Evolutionary conservation across 92 coral and sea anemone genomes (phyloP), one percentile per base, ranked within the genome.

Genomic region (Montipora capitata): DNA sequence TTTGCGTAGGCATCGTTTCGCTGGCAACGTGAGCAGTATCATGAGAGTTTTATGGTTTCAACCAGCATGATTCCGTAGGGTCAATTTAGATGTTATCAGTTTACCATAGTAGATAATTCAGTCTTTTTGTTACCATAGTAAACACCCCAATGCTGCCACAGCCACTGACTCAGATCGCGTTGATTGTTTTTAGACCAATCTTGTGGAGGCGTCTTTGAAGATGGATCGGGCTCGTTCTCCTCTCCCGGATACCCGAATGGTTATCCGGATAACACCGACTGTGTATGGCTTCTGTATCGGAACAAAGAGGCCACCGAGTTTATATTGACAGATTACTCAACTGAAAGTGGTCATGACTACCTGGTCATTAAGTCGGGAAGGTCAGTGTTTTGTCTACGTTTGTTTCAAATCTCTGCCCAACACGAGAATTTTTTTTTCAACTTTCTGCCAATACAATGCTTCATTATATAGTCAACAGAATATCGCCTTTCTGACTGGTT

Each of bases 151-250:
- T 27, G 35, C 35, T 27, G 35, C 35, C 35, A 27, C 35, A 27
- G 35, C 1, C 3, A 59, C 65, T 59, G 15, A 59, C 15, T 59
- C 18, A 14, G 16, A 12, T 14, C 38, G 15, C 27, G 35, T 27
- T 20, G 3, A 17, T 14, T 68, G 63, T 79, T 76, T 52, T 41
- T 85, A 97, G 99, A 92, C 43, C 54, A 63, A 81, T 62, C 67
- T 51, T 97, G 99, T 82, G 99, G 99, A 54, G 99, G 99, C 41
- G 91, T 89, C 39, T 74, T 73, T 6, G 69, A 83, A 13, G 95
- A 85, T 14, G 79, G 93, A 51, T 78, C 61, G 48, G 99, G 99
- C 3, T 65, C 74, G 15, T 67, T 97, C 62, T 62, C 81, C 27
- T 93, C 98, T 39, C 99, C 99, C 5, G 87, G 87, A 44, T 97